Evolutionary conservation across 2,888 invertebrate genomes (phyloP).

Genomic region (Pogonocherus hispidulus): DNA sequence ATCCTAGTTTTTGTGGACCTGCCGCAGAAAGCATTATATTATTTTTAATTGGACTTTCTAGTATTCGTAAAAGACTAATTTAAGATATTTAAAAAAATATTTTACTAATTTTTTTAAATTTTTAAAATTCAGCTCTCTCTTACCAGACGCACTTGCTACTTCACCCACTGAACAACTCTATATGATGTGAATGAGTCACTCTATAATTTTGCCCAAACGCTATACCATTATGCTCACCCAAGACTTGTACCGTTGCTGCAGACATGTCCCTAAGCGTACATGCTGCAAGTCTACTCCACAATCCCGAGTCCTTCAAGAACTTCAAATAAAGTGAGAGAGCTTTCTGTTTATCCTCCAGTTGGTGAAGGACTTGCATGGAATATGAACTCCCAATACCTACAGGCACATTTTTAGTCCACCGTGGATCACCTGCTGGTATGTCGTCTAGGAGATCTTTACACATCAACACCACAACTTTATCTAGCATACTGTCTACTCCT

Average conservation of each 20-base stretch:
- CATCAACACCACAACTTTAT: slow-evolving; percentile 76
- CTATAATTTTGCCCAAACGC: no score
- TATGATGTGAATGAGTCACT: no score
- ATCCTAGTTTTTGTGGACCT: no score
- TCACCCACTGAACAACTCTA: no score
- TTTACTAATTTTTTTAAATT: no score
- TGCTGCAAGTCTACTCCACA: slow-evolving; percentile 75
- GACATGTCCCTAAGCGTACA: slow-evolving; percentile 65
- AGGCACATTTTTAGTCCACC: slow-evolving; percentile 71
- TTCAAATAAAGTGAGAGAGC: slow-evolving; percentile 81
- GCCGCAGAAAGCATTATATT: no score
- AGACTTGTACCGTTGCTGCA: slow-evolving; percentile 71
- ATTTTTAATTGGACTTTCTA: no score
- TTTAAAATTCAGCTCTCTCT: no score
- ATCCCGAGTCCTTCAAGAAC: slow-evolving; percentile 79
- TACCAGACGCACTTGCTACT: no score
- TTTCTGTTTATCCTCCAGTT: slow-evolving; percentile 89
- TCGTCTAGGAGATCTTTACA: slow-evolving; percentile 88
- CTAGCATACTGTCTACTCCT: slow-evolving; percentile 67
- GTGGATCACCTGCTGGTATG: slow-evolving; percentile 89
- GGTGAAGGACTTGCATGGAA: slow-evolving; percentile 87
- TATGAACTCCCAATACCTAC: slow-evolving; percentile 78
- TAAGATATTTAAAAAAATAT: no score
- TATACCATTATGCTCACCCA: no score
- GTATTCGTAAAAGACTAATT: no score